Evolutionary conservation across 2,113 vertebrate genomes (phyloP).

Genomic region (Elanus axillaris): DNA sequence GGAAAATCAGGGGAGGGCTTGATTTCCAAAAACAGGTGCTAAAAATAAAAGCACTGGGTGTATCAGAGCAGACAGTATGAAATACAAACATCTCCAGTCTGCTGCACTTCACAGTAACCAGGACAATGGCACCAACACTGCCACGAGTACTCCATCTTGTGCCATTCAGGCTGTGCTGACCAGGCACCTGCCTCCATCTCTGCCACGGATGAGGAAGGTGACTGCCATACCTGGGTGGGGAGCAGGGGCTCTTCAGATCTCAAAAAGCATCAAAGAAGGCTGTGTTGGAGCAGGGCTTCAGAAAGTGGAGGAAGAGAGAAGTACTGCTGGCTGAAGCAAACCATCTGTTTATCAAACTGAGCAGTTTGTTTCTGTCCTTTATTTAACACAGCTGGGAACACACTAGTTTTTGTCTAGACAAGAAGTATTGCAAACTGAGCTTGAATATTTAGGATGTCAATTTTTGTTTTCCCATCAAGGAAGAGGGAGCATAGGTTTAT

Average conservation of each 20-base stretch:
- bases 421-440: neutral
- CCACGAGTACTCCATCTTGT: accelerated
- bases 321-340: neutral
- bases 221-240: accelerated
- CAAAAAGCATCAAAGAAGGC: neutral
- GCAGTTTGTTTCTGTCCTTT: neutral
- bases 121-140: neutral
- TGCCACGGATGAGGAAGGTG: neutral
- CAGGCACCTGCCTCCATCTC: neutral
- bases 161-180: neutral
- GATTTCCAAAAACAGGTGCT: neutral
- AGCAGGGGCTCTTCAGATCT: neutral
- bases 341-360: neutral
- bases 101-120: neutral
- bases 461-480: neutral
- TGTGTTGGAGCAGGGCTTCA: neutral
- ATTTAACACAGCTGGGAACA: neutral
- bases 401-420: neutral
- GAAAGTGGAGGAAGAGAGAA: neutral
- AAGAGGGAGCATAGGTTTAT: neutral
- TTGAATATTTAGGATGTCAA: neutral
- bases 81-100: neutral
- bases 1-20: neutral
- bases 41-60: neutral
- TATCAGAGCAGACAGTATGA: neutral